Percentiles rank a stretch among this genome's conserved stretches.
These are phyloP conservation scores for Brachionus calyciflorus DNA, from an alignment of 1,140 invertebrate genomes.

Conservation along the genomic window DNA sequence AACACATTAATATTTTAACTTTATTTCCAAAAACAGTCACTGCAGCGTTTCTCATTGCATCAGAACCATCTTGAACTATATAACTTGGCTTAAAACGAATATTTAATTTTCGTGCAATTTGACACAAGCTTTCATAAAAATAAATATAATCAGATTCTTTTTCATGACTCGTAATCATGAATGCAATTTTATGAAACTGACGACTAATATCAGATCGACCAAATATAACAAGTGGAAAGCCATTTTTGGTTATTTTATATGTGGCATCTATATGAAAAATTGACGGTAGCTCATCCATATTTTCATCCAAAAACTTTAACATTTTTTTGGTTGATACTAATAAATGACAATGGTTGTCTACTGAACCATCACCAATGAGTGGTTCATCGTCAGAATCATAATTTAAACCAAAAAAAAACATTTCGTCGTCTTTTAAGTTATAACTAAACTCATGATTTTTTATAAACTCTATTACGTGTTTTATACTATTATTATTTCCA, in stretches of 20 bases:
- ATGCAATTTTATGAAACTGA: too few species aligned
- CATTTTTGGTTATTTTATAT: too few species aligned
- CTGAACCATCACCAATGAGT: neutral
- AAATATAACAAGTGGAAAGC: too few species aligned
- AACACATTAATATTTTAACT: constrained; percentile 10
- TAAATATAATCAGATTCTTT: neutral
- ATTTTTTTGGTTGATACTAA: neutral
- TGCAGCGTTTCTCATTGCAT: neutral
- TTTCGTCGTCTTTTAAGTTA: neutral
- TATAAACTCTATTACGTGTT: neutral
- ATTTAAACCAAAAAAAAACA: neutral
- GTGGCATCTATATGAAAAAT: neutral
- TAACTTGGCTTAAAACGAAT: neutral
- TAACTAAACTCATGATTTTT: neutral
- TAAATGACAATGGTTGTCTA: neutral
- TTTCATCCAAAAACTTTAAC: neutral
- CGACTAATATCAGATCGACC: neutral
- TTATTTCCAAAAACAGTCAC: neutral
- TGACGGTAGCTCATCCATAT: neutral
- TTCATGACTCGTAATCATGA: neutral
- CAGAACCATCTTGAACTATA: constrained; percentile 7
- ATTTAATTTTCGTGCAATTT: neutral
- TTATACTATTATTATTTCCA: neutral
- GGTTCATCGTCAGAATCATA: neutral
- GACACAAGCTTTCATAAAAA: neutral